phyloP scores from a whole-genome alignment of 92 coral and sea anemone genomes.

The Meandrina meandrites region DNA sequence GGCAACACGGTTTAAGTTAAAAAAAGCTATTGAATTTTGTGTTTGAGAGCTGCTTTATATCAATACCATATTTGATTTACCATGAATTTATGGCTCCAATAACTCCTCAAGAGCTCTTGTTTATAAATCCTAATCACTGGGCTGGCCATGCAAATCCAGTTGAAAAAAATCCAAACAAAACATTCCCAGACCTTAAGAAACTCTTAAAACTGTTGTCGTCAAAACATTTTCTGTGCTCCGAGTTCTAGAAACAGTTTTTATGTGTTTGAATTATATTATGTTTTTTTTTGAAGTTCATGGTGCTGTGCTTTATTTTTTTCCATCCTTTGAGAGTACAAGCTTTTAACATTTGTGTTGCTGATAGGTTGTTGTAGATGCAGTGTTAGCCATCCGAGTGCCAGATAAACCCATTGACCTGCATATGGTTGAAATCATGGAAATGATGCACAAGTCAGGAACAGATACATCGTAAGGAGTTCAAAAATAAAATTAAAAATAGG shows the following conservation, averaged over 20 bases:
- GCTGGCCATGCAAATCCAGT: too few species aligned
- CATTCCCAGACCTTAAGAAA: too few species aligned
- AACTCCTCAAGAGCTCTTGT: too few species aligned
- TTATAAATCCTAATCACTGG: too few species aligned
- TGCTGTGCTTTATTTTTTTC: background rate
- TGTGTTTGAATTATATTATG: background rate
- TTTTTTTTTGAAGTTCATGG: background rate
- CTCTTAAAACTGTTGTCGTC: too few species aligned
- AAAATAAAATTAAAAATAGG: background rate
- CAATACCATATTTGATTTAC: too few species aligned
- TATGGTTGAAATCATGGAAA: conserved; percentile 99
- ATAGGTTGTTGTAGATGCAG: conserved; percentile 97
- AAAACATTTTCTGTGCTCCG: too few species aligned
- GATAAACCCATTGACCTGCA: conserved; percentile 91
- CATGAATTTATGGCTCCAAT: too few species aligned
- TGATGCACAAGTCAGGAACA: conserved; percentile 96
- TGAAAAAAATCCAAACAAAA: too few species aligned
- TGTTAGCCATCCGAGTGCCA: conserved; percentile 77
- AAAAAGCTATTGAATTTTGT: too few species aligned
- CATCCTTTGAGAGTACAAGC: background rate
- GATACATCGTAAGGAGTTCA: conserved; percentile 72
- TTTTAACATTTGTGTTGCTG: background rate
- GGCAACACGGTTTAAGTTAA: too few species aligned
- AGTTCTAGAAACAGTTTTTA: background rate
- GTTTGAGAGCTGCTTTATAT: too few species aligned